phyloP scores from a whole-genome alignment of 2,888 invertebrate species.

The Ceriagrion tenellum region DNA sequence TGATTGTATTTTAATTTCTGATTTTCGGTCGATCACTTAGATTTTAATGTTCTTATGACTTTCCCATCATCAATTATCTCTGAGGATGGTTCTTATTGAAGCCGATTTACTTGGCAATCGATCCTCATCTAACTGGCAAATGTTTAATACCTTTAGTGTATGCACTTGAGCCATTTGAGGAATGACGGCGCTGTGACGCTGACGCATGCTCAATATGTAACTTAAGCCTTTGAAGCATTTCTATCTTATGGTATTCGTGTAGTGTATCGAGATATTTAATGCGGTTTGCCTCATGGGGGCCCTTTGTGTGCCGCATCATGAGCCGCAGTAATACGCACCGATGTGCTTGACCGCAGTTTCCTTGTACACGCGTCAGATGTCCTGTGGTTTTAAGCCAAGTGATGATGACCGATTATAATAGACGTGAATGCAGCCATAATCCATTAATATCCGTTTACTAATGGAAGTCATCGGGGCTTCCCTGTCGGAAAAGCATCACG shows the following conservation, averaged over 20 bases:
- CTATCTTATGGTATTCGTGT: background rate
- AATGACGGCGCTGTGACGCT: background rate
- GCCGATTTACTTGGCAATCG: too few relatives aligned
- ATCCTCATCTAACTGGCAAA: too few relatives aligned
- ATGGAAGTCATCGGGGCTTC: background rate
- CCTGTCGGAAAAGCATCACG: background rate
- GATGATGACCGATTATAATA: background rate
- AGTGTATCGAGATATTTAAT: constrained; percentile 26
- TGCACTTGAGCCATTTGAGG: too few relatives aligned
- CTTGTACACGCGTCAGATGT: constrained; percentile 38
- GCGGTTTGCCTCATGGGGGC: constrained; percentile 11
- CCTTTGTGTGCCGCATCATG: background rate
- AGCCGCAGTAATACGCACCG: constrained; percentile 13
- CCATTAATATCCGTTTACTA: background rate
- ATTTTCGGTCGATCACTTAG: too few relatives aligned
- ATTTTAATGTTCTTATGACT: too few relatives aligned
- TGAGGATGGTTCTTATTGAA: too few relatives aligned
- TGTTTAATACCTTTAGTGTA: too few relatives aligned
- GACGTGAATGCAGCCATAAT: background rate
- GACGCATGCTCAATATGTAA: background rate
- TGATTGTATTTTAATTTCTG: too few relatives aligned
- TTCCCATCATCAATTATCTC: too few relatives aligned
- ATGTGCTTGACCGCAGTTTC: constrained; percentile 44
- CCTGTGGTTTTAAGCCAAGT: constrained; percentile 8
- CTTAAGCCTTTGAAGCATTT: background rate